Base-by-base conservation (phyloP, 1,140 invertebrate genomes). In the Camponotus floridanus region DNA sequence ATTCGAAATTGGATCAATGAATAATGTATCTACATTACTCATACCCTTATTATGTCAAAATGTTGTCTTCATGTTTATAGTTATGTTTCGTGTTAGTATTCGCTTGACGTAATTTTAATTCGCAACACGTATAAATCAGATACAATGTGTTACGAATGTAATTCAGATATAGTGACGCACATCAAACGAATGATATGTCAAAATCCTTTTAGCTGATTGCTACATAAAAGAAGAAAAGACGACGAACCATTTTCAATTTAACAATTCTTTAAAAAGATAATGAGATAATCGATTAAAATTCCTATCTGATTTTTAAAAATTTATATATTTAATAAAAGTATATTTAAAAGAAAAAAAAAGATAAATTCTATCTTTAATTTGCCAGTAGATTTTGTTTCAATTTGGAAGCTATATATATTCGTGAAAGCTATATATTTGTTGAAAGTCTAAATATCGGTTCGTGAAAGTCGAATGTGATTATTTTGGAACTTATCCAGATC, bases 101-200 rank as follows among this genome's bases (percentile, higher is more conserved):
- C 68, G n/a, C 48, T 64, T 39, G 39, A 73, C 31, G 36, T 18
- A 15, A 61, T 81, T 61, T 81, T 33, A 59, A 81, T 73, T 81
- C 79, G 67, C 79, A 67, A 81, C 79, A 70, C 67, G 79, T 73
- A 81, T 55, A 55, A 15, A 73, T 73, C 39, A 67, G 59, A n/a
- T 39, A 42, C 45, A 11, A 21, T 18, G 15, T 61, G 11, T 73
- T 15, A n/a, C 55, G 15, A 81, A 62, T 13, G 18, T 81, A 71
- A 81, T 71, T 9, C 26, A 8, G 5, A 26, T 6, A 3, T 21
- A 33, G 8, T 26, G 68, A 62, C 26, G 11, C 42, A 42, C 39
- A 42, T 8, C 39, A 48, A 83, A 73, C 13, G 11, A 9, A 15
- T 45, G 7, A 33, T 6, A 8, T 1, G 8, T 48, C 48, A 45